These are phyloP conservation scores for Pyrochroa serraticornis DNA, from an alignment of 2,888 invertebrate genomes.

Conservation along the genomic window DNA sequence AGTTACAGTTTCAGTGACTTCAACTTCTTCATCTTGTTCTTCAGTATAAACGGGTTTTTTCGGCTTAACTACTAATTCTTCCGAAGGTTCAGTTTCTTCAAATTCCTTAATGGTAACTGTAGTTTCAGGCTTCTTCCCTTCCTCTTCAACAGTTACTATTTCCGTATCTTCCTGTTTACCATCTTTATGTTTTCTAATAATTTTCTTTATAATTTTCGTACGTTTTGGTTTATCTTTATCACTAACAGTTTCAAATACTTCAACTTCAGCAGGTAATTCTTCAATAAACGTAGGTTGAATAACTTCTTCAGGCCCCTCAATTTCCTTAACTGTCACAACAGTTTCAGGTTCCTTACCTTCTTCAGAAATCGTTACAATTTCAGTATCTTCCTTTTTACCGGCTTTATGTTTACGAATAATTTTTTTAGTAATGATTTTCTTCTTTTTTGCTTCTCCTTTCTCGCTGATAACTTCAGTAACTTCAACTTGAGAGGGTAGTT, in stretches of 20 bases:
- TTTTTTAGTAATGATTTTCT: slow-evolving; percentile 43
- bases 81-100: slow-evolving; percentile 9
- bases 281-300: slow-evolving; percentile 51
- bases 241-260: slow-evolving; percentile 27
- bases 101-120: slow-evolving; percentile 39
- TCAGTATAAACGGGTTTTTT: slow-evolving; percentile 35
- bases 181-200: slow-evolving; percentile 52
- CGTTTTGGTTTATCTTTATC: slow-evolving; percentile 39
- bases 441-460: slow-evolving; percentile 42
- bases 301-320: slow-evolving; percentile 56
- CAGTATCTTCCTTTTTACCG: slow-evolving; percentile 47
- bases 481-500: slow-evolving; percentile 43
- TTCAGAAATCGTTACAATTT: slow-evolving; percentile 60
- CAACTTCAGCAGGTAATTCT: slow-evolving; percentile 43
- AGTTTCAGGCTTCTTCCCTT: slow-evolving; percentile 50
- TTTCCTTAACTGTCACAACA: slow-evolving; percentile 53
- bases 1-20: slow-evolving; percentile 27
- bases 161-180: slow-evolving; percentile 57
- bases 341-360: slow-evolving; percentile 54
- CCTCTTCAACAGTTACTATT: slow-evolving; percentile 52
- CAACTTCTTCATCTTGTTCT: slow-evolving; percentile 35
- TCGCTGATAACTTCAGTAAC: slow-evolving; percentile 37
- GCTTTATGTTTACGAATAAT: slow-evolving; percentile 50
- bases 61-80: not conserved
- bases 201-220: slow-evolving; percentile 47